Percentiles rank a stretch among this genome's conserved stretches.
These are phyloP conservation scores for Sminthurides bifidus DNA, from an alignment of 1,140 invertebrate species.

Conservation along the genomic window DNA sequence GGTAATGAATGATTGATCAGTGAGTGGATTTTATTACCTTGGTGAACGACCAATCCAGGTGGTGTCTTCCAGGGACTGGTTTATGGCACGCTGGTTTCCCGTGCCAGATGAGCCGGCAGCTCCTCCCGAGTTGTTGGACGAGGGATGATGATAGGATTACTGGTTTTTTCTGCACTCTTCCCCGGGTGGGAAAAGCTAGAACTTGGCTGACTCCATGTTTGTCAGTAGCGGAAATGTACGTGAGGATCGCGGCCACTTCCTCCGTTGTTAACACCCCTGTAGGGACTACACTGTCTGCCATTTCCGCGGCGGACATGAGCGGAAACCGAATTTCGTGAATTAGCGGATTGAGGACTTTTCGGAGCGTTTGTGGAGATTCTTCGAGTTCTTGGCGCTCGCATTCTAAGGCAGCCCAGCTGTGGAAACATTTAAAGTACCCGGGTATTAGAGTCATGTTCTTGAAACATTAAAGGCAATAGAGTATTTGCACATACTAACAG, in stretches of 20 bases:
- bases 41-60: not conserved
- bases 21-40: not conserved
- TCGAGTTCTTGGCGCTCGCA: conserved; percentile 54
- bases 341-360: conserved; percentile 53
- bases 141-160: not conserved
- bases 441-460: not conserved
- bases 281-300: conserved; percentile 66
- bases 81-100: not conserved
- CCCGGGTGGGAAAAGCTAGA: not conserved
- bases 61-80: not conserved
- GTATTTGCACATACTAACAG: not conserved
- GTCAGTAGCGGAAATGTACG: conserved; percentile 7
- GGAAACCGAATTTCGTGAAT: conserved; percentile 69
- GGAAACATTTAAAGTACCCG: conserved; percentile 11
- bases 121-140: not conserved
- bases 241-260: conserved; percentile 43
- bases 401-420: conserved; percentile 67
- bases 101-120: too few relatives aligned
- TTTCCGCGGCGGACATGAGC: conserved; percentile 76
- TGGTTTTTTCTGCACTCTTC: not conserved
- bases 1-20: too few relatives aligned
- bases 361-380: conserved; percentile 56
- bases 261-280: conserved; percentile 60
- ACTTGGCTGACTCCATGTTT: not conserved
- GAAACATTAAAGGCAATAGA: not conserved